Evolutionary conservation across 2,888 invertebrate species (phyloP).

Genomic region (Nebria salina): DNA sequence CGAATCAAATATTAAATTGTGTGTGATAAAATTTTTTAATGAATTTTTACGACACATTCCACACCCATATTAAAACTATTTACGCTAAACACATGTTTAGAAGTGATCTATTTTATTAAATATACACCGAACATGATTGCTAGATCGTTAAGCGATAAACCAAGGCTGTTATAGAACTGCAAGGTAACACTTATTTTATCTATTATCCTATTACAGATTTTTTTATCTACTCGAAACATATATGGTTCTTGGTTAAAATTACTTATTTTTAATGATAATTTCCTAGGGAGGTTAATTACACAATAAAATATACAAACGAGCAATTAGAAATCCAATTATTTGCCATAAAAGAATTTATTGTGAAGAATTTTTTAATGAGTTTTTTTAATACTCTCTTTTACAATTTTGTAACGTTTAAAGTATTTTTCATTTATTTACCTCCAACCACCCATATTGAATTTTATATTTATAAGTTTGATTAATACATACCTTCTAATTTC

Average conservation of each 20-base stretch:
- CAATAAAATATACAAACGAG: background rate
- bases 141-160: background rate
- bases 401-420: background rate
- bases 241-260: background rate
- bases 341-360: background rate
- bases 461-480: no score
- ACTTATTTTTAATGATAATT: constrained; percentile 9
- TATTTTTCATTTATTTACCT: background rate
- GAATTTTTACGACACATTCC: background rate
- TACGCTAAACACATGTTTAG: background rate
- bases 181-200: constrained; percentile 3
- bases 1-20: no score
- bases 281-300: constrained; percentile 1
- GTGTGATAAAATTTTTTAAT: no score
- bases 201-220: background rate
- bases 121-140: background rate
- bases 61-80: background rate
- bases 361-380: background rate
- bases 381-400: background rate
- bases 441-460: no score
- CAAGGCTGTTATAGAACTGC: background rate
- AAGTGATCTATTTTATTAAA: background rate
- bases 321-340: background rate
- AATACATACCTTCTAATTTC: no score
- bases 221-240: background rate